Percentiles rank a stretch among this genome's conserved stretches.
Evolutionary conservation across 1,140 invertebrate genomes (phyloP).

Genomic region (Apis dorsata): DNA sequence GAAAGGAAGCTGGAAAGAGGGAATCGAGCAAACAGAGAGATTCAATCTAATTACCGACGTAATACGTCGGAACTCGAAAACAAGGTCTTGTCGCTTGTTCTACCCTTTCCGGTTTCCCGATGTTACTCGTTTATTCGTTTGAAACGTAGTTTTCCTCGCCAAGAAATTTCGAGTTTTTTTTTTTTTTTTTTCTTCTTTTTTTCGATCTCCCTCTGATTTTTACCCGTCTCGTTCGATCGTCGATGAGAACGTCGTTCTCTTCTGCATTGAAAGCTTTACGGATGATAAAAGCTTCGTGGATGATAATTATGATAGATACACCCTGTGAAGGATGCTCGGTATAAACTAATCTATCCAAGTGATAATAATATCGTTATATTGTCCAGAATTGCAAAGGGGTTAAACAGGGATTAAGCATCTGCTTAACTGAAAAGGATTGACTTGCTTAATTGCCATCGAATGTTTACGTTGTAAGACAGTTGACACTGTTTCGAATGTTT

Average conservation of each 20-base stretch:
- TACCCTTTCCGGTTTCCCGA: constrained; percentile 61
- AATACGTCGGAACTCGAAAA: constrained; percentile 73
- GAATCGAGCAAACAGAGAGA: constrained; percentile 60
- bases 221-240: too few species aligned
- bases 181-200: too few species aligned
- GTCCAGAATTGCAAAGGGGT: not conserved
- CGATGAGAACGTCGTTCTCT: too few species aligned
- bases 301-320: not conserved
- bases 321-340: not conserved
- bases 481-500: not conserved
- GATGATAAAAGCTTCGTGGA: too few species aligned
- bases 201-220: not conserved
- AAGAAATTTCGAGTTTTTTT: not conserved
- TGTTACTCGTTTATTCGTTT: constrained; percentile 71
- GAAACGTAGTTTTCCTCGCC: constrained; percentile 45
- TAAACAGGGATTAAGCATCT: not conserved
- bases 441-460: not conserved
- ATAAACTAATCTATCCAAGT: not conserved
- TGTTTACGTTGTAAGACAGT: not conserved
- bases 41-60: constrained; percentile 73
- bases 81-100: constrained; percentile 63
- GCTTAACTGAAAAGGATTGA: constrained; percentile 1
- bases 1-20: constrained; percentile 1
- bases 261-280: too few species aligned
- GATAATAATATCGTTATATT: not conserved